phyloP scores from a whole-genome alignment of 2,113 vertebrate genomes.

The Python bivittatus region DNA sequence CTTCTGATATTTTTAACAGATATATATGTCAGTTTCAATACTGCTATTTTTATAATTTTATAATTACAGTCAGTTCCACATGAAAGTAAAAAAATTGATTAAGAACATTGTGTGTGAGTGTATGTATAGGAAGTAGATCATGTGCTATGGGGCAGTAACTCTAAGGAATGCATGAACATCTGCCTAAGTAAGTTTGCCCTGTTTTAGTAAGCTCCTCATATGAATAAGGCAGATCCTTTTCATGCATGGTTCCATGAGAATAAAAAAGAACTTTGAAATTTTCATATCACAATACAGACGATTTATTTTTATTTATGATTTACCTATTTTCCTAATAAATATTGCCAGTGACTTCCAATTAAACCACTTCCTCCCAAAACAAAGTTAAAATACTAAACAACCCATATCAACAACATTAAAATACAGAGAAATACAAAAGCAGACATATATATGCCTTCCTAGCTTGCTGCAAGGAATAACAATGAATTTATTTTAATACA shows the following conservation, averaged over 20 bases:
- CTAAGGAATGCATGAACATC: not conserved
- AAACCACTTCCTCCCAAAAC: not conserved
- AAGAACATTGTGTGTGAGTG: not conserved
- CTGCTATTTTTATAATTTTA: not conserved
- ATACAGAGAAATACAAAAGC: not conserved
- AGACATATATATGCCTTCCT: not conserved
- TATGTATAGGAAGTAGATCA: not conserved
- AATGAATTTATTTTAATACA: not conserved
- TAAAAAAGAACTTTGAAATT: not conserved
- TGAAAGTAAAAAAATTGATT: conserved; percentile 11
- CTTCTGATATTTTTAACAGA: not conserved
- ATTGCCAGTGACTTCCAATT: not conserved
- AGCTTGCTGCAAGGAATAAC: not conserved
- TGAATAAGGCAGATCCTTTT: not conserved
- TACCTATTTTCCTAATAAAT: not conserved
- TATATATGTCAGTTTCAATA: conserved; percentile 6
- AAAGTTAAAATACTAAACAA: not conserved
- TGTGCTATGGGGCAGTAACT: not conserved
- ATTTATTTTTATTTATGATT: not conserved
- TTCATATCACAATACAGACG: not conserved
- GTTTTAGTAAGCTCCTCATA: not conserved
- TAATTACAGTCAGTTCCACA: not conserved
- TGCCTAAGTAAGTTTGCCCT: not conserved
- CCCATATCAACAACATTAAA: not conserved
- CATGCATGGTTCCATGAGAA: not conserved